Evolutionary conservation across 2,113 vertebrate species (phyloP), one percentile per base, ranked within the genome.

Genomic region (Brienomyrus longianalis): DNA sequence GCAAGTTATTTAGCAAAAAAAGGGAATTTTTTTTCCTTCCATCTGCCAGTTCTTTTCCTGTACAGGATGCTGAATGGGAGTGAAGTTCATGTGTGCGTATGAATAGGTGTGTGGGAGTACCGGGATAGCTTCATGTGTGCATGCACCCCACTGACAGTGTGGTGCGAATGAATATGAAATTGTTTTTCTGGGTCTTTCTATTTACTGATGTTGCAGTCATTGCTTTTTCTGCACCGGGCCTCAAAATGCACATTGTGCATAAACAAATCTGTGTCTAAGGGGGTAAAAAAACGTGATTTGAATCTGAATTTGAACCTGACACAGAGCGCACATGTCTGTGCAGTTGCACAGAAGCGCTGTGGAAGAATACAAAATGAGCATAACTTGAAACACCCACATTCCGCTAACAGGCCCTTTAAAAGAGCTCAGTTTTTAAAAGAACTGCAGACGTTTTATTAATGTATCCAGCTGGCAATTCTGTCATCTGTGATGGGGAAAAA

Each of bases 331-430:
- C 19, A 5, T 35, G 39, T 45, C 83, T 48, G 45, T 23, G 13
- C 23, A n/a, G 83, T 45, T 48, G 83, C 45, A 48, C n/a, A n/a
- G n/a, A 84, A 84, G 10, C 17, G 83, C 45, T 84, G 83, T 84
- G 45, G 23, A 84, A 47, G 43, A 48, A 84, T 10, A 84, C 3
- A 84, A 84, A 48, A 84, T 48, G 45, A 84, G 21, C 21, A 10
- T 8, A n/a, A 84, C 83, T 84, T 84, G 83, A 84, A 84, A 47
- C 45, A 47, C 83, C 83, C 83, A 80, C 74, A 43, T 80, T 35
- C 74, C 15, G 39, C 13, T 84, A 84, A n/a, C 83, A 84, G 83
- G 10, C 21, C 19, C 21, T 23, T 84, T 84, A 48, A 84, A 84
- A 84, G 45, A 84, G 39, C 21, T 39, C 45, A 48, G 83, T 23